phyloP scores from a whole-genome alignment of 2,113 vertebrate genomes.

The Ceratotherium simum region DNA sequence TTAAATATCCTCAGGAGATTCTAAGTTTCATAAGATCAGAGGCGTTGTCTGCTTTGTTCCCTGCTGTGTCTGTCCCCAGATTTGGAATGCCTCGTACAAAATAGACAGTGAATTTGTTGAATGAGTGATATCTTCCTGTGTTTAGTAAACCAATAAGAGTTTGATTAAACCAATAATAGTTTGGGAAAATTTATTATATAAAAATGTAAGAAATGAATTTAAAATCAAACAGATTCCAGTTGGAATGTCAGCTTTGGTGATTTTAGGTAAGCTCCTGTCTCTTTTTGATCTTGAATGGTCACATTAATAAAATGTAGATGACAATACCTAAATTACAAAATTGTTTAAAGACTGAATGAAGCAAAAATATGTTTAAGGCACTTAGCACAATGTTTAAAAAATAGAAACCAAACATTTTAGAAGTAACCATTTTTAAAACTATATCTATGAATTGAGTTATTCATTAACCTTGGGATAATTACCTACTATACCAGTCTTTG shows the following conservation, averaged over 20 bases:
- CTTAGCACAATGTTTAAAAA: neutral
- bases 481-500: neutral
- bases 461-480: neutral
- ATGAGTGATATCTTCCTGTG: neutral
- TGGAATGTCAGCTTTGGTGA: neutral
- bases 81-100: neutral
- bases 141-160: neutral
- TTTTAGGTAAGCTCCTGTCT: neutral
- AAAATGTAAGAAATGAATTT: constrained; percentile 7
- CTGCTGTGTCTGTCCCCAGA: neutral
- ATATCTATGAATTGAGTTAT: neutral
- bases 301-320: neutral
- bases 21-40: neutral
- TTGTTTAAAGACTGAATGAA: neutral
- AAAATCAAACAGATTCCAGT: neutral
- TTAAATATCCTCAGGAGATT: neutral
- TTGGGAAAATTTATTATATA: neutral
- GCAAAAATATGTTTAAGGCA: neutral
- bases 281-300: neutral
- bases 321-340: neutral
- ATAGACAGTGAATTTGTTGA: neutral
- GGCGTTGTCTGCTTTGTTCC: neutral
- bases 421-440: neutral
- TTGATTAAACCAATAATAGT: neutral
- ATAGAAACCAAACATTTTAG: neutral